These are phyloP conservation scores for Nicator chloris DNA, from an alignment of 2,113 vertebrate species.

Conservation along the genomic window DNA sequence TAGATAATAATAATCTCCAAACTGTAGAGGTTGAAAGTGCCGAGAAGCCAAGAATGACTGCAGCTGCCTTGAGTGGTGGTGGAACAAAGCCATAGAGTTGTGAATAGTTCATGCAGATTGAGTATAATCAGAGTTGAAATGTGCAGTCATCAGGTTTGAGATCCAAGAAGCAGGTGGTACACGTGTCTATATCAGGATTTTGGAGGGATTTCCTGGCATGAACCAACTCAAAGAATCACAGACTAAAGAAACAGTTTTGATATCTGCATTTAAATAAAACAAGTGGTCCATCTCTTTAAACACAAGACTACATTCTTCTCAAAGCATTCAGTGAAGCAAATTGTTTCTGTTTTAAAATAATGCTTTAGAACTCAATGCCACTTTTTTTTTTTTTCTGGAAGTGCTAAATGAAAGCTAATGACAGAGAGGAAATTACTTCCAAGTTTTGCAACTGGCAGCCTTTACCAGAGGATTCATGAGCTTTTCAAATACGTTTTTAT, in stretches of 20 bases:
- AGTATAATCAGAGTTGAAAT: slow-evolving; percentile 41
- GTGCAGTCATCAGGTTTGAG: slow-evolving; percentile 19
- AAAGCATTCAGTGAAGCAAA: not conserved
- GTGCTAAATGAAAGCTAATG: not conserved
- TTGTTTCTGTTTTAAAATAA: not conserved
- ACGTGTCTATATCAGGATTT: slow-evolving; percentile 1
- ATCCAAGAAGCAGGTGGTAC: slow-evolving; percentile 57
- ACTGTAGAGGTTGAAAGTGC: slow-evolving; percentile 31
- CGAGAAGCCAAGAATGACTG: slow-evolving; percentile 22
- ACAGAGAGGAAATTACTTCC: not conserved
- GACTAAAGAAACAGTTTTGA: not conserved
- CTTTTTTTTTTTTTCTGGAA: not conserved
- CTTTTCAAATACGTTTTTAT: slow-evolving; percentile 19
- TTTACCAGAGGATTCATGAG: not conserved
- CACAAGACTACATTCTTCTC: not conserved
- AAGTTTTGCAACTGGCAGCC: slow-evolving; percentile 18
- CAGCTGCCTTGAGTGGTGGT: slow-evolving; percentile 42
- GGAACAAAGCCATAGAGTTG: slow-evolving; percentile 5
- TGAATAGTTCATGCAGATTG: slow-evolving; percentile 31
- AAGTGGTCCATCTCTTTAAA: not conserved
- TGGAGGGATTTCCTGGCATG: slow-evolving; percentile 22
- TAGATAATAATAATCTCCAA: slow-evolving; percentile 30
- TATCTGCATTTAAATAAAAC: not conserved
- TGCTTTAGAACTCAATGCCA: not conserved
- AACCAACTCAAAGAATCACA: not conserved